Percentiles rank a stretch among this genome's conserved stretches.
These are phyloP conservation scores for Calcarius ornatus DNA, from an alignment of 2,113 vertebrate genomes.

Conservation along the genomic window DNA sequence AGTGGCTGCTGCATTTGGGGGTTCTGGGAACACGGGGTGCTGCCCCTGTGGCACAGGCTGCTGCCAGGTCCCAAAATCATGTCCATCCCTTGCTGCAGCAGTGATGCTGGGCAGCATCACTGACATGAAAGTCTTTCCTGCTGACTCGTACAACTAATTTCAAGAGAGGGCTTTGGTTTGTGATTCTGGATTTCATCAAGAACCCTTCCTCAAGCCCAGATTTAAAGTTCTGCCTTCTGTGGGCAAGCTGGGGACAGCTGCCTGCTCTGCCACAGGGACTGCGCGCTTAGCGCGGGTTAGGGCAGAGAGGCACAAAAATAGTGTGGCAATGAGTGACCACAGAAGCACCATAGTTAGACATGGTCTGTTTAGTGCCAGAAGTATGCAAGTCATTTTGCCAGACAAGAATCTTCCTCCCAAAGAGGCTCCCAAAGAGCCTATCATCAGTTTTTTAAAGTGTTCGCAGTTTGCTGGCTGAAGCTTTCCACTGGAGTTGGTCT, in stretches of 20 bases:
- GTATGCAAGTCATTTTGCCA: slow-evolving; percentile 34
- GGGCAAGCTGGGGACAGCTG: neutral
- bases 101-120: fast-evolving
- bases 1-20: neutral
- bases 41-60: neutral
- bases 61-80: neutral
- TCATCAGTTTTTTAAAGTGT: slow-evolving; percentile 25
- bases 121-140: neutral
- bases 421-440: slow-evolving; percentile 42
- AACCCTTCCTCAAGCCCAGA: neutral
- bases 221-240: slow-evolving; percentile 1
- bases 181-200: slow-evolving; percentile 42
- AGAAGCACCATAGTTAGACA: slow-evolving; percentile 35
- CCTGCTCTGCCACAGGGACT: neutral
- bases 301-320: slow-evolving; percentile 15
- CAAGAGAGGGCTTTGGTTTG: neutral
- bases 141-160: neutral
- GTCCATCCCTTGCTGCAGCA: neutral
- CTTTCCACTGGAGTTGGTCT: slow-evolving; percentile 49
- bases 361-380: slow-evolving; percentile 31
- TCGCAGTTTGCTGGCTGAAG: slow-evolving; percentile 46
- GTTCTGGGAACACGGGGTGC: neutral
- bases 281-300: fast-evolving
- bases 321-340: slow-evolving; percentile 12
- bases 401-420: slow-evolving; percentile 8